Evolutionary conservation across 1,140 invertebrate species (phyloP), one percentile per base, ranked within the genome.

Genomic region (Leptoteleia sp.): DNA sequence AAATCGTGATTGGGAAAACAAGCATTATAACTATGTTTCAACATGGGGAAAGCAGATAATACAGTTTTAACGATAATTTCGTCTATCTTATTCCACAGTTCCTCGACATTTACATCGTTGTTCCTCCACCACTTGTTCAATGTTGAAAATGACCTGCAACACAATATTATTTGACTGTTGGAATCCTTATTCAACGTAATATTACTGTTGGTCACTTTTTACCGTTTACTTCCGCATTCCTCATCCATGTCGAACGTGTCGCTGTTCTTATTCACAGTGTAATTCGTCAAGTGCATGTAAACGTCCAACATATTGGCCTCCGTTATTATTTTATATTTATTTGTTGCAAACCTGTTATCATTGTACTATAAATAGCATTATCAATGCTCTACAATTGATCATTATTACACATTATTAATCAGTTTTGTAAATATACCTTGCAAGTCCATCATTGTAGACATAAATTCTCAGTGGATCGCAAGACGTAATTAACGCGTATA

Each of bases 201-300:
- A n/a, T n/a, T n/a, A n/a, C n/a, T n/a, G n/a, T n/a, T n/a, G n/a
- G n/a, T n/a, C n/a, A n/a, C n/a, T n/a, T n/a, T n/a, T 65, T 59
- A 65, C 65, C 47, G 17, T 61, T 68, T 75, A 31, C 70, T 75
- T 5, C 70, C 70, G 22, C 8, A 42, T 35, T 65, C 50, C 9
- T 65, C 70, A 13, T 75, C 61, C 11, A 9, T 52, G 11, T 25
- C 43, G 35, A 48, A 67, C 25, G 70, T 75, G 13, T 75, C 59
- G 12, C 70, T 75, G 9, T 75, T 75, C 82, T 98, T 98, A 88
- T 99, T 99, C 0, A 99, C 93, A 0, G 96, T 95, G 85, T 99
- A 99, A 90, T 99, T 99, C 0, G 98, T 99, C 59, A 99, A 90
- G 89, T 99, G 98, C 96, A 99, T 99, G 85, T 94, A 99, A 25